A percentile compares a stretch with the other conserved stretches of the same genome.
Evolutionary conservation across 2,113 vertebrate species (phyloP).

Genomic region (Ramphastos sulfuratus): DNA sequence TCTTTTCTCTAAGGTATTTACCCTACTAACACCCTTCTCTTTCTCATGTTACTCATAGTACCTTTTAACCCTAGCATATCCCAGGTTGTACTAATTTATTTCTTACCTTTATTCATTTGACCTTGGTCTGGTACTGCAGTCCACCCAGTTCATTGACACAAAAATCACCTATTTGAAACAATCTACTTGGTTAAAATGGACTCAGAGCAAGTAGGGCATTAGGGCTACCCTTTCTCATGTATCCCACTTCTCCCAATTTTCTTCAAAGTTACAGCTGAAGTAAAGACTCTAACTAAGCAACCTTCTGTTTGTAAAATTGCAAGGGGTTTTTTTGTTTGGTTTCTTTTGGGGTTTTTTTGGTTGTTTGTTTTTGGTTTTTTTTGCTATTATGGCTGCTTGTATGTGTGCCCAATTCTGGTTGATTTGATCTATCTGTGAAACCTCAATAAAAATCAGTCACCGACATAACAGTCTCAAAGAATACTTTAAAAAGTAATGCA

Average conservation of each 20-base stretch:
- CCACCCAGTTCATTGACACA: not conserved
- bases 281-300: not conserved
- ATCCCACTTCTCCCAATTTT: not conserved
- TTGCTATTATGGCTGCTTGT: not conserved
- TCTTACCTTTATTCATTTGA: not conserved
- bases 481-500: not conserved
- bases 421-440: not conserved
- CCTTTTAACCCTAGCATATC: not conserved
- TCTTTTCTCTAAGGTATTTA: not conserved
- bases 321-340: no score
- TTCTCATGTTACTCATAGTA: not conserved
- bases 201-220: not conserved
- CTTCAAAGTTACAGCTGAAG: not conserved
- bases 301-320: not conserved
- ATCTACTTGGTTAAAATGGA: not conserved
- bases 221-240: no score
- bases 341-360: no score
- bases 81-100: not conserved
- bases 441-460: not conserved
- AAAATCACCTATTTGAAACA: not conserved
- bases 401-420: not conserved
- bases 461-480: not conserved
- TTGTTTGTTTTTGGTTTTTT: not conserved
- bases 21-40: not conserved
- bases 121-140: not conserved